phyloP scores from a whole-genome alignment of 2,888 invertebrate species.

The Uloborus plumipes region DNA sequence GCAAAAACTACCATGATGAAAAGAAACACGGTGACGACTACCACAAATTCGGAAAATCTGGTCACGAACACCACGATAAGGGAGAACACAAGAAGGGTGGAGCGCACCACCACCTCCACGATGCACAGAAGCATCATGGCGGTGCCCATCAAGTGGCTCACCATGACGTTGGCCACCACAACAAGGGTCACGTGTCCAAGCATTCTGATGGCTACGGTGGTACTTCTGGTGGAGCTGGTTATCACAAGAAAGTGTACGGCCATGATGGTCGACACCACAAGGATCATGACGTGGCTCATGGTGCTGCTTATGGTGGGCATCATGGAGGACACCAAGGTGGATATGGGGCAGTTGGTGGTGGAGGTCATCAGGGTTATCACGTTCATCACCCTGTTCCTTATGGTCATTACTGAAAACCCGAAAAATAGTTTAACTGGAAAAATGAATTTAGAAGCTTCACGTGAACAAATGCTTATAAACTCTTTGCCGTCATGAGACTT shows the following conservation, averaged over 20 bases:
- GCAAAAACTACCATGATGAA: constrained; percentile 55
- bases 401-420: constrained; percentile 34
- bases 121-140: constrained; percentile 55
- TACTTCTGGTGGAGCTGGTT: constrained; percentile 48
- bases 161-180: constrained; percentile 48
- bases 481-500: too few species aligned
- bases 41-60: constrained; percentile 53
- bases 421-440: too few species aligned
- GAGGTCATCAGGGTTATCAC: constrained; percentile 49
- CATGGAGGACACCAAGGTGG: constrained; percentile 56
- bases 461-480: too few species aligned
- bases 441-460: too few species aligned
- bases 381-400: constrained; percentile 44
- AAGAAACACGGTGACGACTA: constrained; percentile 58
- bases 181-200: constrained; percentile 38
- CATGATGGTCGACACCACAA: constrained; percentile 37
- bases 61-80: constrained; percentile 44
- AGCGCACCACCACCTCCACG: constrained; percentile 36
- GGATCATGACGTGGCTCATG: constrained; percentile 49
- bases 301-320: constrained; percentile 51
- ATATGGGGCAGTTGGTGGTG: constrained; percentile 34
- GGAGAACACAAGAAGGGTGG: constrained; percentile 55
- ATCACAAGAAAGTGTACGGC: constrained; percentile 56
- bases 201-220: constrained; percentile 50
- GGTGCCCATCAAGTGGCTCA: constrained; percentile 49